Conservation (phyloP, 2,797 vertebrate genomes). For the Cossypha caffra region DNA sequence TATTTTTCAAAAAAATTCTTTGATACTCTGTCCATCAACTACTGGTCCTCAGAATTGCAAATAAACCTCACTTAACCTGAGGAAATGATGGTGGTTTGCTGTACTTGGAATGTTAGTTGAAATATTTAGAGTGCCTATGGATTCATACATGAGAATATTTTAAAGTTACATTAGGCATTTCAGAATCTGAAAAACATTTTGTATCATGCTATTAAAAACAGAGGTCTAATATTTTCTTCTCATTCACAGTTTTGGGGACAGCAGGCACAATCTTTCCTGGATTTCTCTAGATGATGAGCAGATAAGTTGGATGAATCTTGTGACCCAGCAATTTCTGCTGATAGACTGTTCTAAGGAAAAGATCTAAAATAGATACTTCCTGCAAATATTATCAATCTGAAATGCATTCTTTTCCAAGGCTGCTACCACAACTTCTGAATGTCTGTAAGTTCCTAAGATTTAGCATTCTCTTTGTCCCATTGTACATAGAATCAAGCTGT, state of each 20-base stretch:
- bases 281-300: not conserved
- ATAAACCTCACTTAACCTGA: not conserved
- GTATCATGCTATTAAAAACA: not conserved
- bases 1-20: not conserved
- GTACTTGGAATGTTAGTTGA: not conserved
- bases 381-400: not conserved
- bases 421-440: not conserved
- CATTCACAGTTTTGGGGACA: not conserved
- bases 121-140: not conserved
- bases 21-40: not conserved
- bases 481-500: not conserved
- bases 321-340: not conserved
- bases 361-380: not conserved
- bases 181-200: not conserved
- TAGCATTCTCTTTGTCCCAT: not conserved
- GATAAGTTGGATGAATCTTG: not conserved
- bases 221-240: not conserved
- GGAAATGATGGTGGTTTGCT: not conserved
- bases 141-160: not conserved
- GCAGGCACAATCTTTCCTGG: not conserved
- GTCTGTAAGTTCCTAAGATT: not conserved
- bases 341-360: not conserved
- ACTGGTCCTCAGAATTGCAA: not conserved
- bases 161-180: not conserved
- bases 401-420: not conserved